Evolutionary conservation across 2,797 vertebrate species (phyloP).

Genomic region (Acanthornis magna): DNA sequence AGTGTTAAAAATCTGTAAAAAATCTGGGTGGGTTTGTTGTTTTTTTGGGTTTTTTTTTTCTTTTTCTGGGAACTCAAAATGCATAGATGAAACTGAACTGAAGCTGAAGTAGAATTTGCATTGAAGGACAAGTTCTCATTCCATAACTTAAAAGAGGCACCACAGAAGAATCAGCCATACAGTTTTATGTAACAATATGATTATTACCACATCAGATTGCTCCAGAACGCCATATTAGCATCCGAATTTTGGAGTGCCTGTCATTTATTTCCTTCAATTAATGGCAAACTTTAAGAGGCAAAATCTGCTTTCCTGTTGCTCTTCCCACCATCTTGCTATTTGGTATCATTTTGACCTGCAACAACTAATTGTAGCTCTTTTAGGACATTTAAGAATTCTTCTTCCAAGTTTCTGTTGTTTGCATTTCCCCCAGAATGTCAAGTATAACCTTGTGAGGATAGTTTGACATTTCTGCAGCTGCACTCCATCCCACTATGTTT

Average conservation of each 20-base stretch:
- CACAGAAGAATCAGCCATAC: background rate
- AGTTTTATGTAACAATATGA: background rate
- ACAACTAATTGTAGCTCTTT: background rate
- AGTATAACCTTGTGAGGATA: conserved; percentile 49
- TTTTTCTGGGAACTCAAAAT: background rate
- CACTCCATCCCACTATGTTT: conserved; percentile 8
- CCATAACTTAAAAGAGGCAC: background rate
- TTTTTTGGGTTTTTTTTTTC: background rate
- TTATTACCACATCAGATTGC: background rate
- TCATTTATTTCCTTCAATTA: background rate
- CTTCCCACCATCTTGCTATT: background rate
- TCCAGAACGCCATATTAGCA: background rate
- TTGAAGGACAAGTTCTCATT: background rate
- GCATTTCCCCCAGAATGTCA: conserved; percentile 36
- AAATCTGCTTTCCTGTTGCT: background rate
- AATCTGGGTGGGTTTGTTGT: fast-evolving
- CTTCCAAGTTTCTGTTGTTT: conserved; percentile 46
- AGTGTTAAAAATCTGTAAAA: background rate
- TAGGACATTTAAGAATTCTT: conserved; percentile 8
- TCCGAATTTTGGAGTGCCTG: background rate
- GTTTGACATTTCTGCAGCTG: conserved; percentile 58
- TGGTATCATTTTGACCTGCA: background rate
- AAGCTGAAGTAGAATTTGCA: background rate
- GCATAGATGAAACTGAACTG: background rate
- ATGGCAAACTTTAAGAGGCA: background rate